phyloP scores from a whole-genome alignment of 1,140 invertebrate genomes.

The Drosophila lini region DNA sequence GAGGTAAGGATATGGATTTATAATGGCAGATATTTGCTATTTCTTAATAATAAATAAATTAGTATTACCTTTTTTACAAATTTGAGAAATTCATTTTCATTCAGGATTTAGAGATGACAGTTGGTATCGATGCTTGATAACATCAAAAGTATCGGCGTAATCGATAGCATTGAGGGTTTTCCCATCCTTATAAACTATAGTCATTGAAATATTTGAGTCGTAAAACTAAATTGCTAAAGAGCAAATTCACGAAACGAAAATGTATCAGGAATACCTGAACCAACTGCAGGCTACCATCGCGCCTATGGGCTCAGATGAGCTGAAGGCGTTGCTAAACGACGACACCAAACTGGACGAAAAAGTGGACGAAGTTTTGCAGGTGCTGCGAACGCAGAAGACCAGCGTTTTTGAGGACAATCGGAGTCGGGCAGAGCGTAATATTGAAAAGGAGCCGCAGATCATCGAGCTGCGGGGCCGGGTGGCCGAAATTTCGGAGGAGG shows the following conservation, averaged over 20 bases:
- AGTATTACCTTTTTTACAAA: too few species aligned
- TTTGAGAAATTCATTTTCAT: background rate
- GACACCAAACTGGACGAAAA: slow-evolving; percentile 93
- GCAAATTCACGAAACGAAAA: slow-evolving; percentile 13
- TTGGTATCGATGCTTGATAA: background rate
- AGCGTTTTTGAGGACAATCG: slow-evolving; percentile 93
- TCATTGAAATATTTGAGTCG: slow-evolving; percentile 22
- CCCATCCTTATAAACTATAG: slow-evolving; percentile 23
- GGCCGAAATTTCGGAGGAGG: slow-evolving; percentile 88
- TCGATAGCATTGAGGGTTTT: background rate
- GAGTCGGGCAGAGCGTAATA: slow-evolving; percentile 93
- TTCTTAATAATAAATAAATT: background rate
- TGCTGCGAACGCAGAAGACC: slow-evolving; percentile 92
- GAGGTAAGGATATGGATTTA: too few species aligned
- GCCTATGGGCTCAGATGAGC: slow-evolving; percentile 89
- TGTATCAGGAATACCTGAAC: slow-evolving; percentile 84
- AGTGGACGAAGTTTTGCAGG: slow-evolving; percentile 89
- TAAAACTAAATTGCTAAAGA: slow-evolving; percentile 19
- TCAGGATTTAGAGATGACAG: background rate
- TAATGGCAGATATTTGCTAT: too few species aligned
- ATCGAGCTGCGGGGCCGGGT: slow-evolving; percentile 89
- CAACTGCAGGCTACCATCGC: slow-evolving; percentile 86
- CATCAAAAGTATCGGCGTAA: background rate
- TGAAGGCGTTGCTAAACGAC: slow-evolving; percentile 93
- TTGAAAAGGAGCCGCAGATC: slow-evolving; percentile 92